These are phyloP conservation scores for Drepanosiphum platanoidis DNA, from an alignment of 2,888 invertebrate species.

Conservation along the genomic window DNA sequence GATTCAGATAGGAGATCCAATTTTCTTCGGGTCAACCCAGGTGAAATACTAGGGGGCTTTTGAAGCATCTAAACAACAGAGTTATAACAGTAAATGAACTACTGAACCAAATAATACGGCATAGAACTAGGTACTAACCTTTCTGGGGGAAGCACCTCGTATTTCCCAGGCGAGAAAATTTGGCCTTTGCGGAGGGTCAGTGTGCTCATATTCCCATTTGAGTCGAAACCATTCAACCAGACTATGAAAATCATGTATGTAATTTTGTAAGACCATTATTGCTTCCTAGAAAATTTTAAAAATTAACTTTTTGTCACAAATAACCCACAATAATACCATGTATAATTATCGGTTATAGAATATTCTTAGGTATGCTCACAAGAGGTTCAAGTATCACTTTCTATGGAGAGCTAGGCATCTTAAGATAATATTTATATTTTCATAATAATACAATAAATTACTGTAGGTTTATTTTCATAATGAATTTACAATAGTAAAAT, in stretches of 20 bases:
- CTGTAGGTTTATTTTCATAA: too few species aligned
- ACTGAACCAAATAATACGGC: background rate
- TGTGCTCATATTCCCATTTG: conserved; percentile 93
- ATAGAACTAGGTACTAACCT: conserved; percentile 57
- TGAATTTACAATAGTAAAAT: too few species aligned
- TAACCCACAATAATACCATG: too few species aligned
- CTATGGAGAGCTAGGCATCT: too few species aligned
- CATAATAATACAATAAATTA: too few species aligned
- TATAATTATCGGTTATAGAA: too few species aligned
- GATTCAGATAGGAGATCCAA: conserved; percentile 48
- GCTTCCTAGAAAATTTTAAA: conserved; percentile 78
- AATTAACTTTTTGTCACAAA: background rate
- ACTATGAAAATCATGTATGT: conserved; percentile 91
- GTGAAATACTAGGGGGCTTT: conserved; percentile 41
- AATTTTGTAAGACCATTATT: conserved; percentile 92
- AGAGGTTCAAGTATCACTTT: too few species aligned
- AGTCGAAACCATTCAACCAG: conserved; percentile 93
- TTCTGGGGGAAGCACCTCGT: conserved; percentile 83
- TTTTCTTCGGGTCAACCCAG: conserved; percentile 51
- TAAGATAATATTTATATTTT: too few species aligned
- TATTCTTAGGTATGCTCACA: too few species aligned
- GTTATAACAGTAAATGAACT: background rate
- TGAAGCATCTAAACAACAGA: conserved; percentile 53
- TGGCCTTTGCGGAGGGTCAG: conserved; percentile 84
- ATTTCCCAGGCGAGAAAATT: conserved; percentile 96